Evolutionary conservation across 92 coral and sea anemone genomes (phyloP), one percentile per base, ranked within the genome.

Genomic region (Actinostola sp.): DNA sequence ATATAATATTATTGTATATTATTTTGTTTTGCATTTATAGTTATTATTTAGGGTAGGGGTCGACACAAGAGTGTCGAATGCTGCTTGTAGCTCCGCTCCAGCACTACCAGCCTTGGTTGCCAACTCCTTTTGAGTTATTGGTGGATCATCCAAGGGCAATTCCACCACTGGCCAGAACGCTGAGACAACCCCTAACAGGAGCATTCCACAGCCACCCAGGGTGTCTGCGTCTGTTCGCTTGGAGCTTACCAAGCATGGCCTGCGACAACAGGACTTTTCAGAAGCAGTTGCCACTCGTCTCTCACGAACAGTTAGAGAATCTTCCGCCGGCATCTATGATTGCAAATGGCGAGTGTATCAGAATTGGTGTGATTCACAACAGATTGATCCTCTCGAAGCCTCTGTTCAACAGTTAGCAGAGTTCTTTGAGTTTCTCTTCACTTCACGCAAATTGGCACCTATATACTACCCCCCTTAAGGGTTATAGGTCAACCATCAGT

Each of bases 31-130:
- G n/a, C n/a, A n/a, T n/a, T n/a, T n/a, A n/a, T n/a, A n/a, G n/a
- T n/a, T n/a, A n/a, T n/a, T n/a, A n/a, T n/a, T n/a, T n/a, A n/a
- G n/a, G n/a, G n/a, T n/a, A n/a, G n/a, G n/a, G n/a, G n/a, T n/a
- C n/a, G n/a, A n/a, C 54, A 48, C 54, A 6, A 14, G 54, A 68
- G 52, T 77, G 75, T 23, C 19, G 70, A 46, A 56, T 77, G 83
- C 76, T 77, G 21, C 83, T 67, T 35, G 42, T 67, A n/a, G 76
- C 35, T 21, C 68, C 61, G 2, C 74, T 67, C 60, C 59, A 68
- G 60, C 68, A 21, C 15, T 21, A 23, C 38, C 83, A 77, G 68
- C 67, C 52, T 21, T 77, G 76, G 70, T 54, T 67, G 21, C 83
- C 74, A 59, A 67, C 15, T 39, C 69, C 54, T 0, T 50, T 67